phyloP scores from a whole-genome alignment of 2,797 vertebrate genomes.

The Oreochromis grahami region DNA sequence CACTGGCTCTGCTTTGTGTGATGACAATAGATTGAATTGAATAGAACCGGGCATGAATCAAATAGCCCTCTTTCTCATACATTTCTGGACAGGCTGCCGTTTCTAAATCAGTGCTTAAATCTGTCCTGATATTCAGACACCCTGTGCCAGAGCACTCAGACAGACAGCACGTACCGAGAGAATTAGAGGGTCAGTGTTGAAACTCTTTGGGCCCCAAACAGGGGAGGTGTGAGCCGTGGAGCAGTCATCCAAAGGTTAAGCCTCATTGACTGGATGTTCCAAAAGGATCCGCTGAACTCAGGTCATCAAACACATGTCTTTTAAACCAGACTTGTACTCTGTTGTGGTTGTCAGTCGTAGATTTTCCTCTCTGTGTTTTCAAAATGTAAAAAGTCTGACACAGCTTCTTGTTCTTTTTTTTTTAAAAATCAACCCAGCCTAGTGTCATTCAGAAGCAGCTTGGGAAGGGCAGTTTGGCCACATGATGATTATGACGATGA shows the following conservation, averaged over 20 bases:
- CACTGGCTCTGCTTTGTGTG: neutral
- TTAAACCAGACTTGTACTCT: neutral
- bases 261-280: conserved; percentile 24
- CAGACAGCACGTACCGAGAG: conserved; percentile 4
- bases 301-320: neutral
- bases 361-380: neutral
- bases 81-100: conserved; percentile 25
- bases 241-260: conserved; percentile 49
- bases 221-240: conserved; percentile 3
- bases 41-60: neutral
- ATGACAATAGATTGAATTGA: neutral
- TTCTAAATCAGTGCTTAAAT: conserved; percentile 37
- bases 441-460: neutral
- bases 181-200: conserved; percentile 31
- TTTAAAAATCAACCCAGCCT: neutral
- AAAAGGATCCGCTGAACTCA: conserved; percentile 6
- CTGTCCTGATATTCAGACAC: neutral
- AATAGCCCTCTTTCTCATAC: conserved; percentile 15
- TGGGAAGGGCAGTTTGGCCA: neutral
- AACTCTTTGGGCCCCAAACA: conserved; percentile 17
- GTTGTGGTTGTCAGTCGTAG: neutral
- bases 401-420: neutral
- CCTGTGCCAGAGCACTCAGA: conserved; percentile 6
- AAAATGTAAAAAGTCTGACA: neutral
- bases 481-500: neutral